Evolutionary conservation across 2,888 invertebrate species (phyloP), one percentile per base, ranked within the genome.

Genomic region (Dascillus cervinus): DNA sequence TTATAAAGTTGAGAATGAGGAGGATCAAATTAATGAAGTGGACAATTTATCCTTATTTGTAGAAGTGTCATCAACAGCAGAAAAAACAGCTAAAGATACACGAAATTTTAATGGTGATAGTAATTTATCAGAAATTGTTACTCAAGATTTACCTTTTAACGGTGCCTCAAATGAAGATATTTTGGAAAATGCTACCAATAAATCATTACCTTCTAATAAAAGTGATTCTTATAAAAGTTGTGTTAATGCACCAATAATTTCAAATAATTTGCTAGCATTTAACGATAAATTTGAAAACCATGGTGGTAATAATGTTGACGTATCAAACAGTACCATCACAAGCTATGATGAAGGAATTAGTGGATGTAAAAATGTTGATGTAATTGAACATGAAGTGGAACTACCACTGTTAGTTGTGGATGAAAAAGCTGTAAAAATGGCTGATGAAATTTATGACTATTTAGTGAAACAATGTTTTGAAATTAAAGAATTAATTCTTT

Each of bases 381-480:
- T 26, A 6, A 19, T 22, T 14, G 15, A 22, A 10, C 12, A 15
- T 17, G 29, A 37, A 31, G 23, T 31, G 3, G 30, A 32, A 6
- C 29, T 41, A 14, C 26, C 21, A 15, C 36, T 20, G 13, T 24
- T 26, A n/a, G n/a, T n/a, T 24, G 32, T 20, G 6, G 38, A 41
- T 23, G 43, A 45, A 13, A 41, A 38, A 21, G 39, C 52, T 9
- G 19, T 41, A 3, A 41, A 50, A 36, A 30, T 60, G 11, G 45
- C 51, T 1, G 44, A 49, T 21, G 28, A 51, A 10, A 47, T 62
- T 21, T 46, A 47, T 17, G 55, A 58, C 11, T 60, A 56, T 50
- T 41, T 63, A 23, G 34, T 49, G 4, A 45, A 57, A 20, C 57
- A 60, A 32, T 56, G 58, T 26, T 53, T 55, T 30, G 57, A 61